Percentiles rank a stretch among this genome's conserved stretches.
These are phyloP conservation scores for Conchocele bisecta DNA, from an alignment of 2,888 invertebrate species.

Conservation along the genomic window DNA sequence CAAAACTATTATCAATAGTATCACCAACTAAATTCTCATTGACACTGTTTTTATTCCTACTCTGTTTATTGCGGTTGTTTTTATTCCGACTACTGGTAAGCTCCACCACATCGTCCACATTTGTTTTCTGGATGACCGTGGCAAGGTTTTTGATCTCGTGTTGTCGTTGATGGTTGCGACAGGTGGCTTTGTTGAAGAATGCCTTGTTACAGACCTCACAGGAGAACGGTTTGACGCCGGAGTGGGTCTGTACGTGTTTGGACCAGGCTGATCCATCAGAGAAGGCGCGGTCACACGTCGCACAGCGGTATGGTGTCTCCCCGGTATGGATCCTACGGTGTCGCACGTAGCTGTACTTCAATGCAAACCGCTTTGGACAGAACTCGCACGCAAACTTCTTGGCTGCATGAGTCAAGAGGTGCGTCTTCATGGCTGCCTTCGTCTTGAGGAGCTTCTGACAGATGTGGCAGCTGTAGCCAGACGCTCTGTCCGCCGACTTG, in stretches of 20 bases:
- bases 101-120: not conserved
- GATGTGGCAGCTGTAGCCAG: conserved; percentile 50
- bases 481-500: conserved; percentile 38
- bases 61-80: not conserved
- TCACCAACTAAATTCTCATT: too few species aligned
- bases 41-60: not conserved
- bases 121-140: too few species aligned
- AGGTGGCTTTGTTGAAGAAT: conserved; percentile 48
- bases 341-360: conserved; percentile 52
- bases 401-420: conserved; percentile 49
- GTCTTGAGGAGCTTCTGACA: conserved; percentile 54
- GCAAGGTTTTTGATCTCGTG: conserved; percentile 16
- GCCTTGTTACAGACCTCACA: conserved; percentile 48
- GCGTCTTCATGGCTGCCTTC: conserved; percentile 53
- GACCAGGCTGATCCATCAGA: conserved; percentile 60
- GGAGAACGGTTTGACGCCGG: conserved; percentile 52
- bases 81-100: not conserved
- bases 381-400: conserved; percentile 55
- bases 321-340: conserved; percentile 59
- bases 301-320: conserved; percentile 56
- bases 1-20: not conserved
- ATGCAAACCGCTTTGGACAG: conserved; percentile 56
- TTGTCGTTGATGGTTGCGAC: conserved; percentile 47
- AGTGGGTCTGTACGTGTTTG: conserved; percentile 51
- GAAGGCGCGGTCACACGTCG: conserved; percentile 44